A percentile compares a stretch with the other conserved stretches of the same genome.
Evolutionary conservation across 2,113 vertebrate genomes (phyloP).

Genomic region (Myotis lucifugus): DNA sequence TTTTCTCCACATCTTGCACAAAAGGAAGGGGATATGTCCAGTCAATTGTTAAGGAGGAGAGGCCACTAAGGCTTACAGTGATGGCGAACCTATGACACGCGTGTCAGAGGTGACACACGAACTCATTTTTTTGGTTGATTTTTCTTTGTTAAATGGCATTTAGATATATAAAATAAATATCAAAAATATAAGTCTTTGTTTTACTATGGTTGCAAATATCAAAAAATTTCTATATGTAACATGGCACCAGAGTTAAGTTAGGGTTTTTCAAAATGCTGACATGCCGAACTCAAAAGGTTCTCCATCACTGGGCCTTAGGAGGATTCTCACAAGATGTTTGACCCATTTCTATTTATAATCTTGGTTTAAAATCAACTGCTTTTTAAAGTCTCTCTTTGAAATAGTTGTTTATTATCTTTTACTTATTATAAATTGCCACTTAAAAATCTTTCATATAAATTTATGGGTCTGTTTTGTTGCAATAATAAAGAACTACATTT

Average conservation of each 20-base stretch:
- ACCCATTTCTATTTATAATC: slow-evolving; percentile 37
- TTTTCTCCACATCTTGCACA: neutral
- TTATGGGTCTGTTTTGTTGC: slow-evolving; percentile 61
- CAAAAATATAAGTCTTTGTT: too few relatives aligned
- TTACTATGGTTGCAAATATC: too few relatives aligned
- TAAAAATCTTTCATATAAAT: slow-evolving; percentile 67
- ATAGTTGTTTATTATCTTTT: slow-evolving; percentile 66
- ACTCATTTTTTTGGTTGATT: too few relatives aligned
- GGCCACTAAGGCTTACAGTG: neutral
- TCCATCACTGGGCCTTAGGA: neutral
- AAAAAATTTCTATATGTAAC: too few relatives aligned
- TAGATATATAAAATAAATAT: too few relatives aligned
- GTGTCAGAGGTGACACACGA: too few relatives aligned
- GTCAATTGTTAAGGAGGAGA: neutral
- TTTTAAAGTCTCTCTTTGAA: slow-evolving; percentile 39
- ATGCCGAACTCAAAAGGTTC: too few relatives aligned
- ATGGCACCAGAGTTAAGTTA: too few relatives aligned
- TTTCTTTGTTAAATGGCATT: too few relatives aligned
- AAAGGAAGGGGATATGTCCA: neutral
- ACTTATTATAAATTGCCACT: slow-evolving; percentile 56
- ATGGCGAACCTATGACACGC: too few relatives aligned
- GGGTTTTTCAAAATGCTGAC: too few relatives aligned
- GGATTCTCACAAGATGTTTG: slow-evolving; percentile 5
- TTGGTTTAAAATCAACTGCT: slow-evolving; percentile 55
- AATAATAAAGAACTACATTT: slow-evolving; percentile 70